These are phyloP conservation scores for Nothocercus julius DNA, from an alignment of 2,113 vertebrate species.

Conservation along the genomic window DNA sequence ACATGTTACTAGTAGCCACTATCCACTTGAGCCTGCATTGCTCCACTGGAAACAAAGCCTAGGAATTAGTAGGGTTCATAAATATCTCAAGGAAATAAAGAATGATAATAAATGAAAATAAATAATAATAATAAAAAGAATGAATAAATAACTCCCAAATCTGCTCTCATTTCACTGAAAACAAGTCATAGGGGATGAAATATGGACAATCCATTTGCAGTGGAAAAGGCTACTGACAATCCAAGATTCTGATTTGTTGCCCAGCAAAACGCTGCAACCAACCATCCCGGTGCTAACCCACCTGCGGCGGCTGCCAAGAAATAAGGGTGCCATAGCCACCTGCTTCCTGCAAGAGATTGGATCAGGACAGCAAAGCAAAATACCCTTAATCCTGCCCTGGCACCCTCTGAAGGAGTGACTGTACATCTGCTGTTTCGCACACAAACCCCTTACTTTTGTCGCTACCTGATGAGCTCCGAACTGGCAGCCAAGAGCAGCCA, in stretches of 20 bases:
- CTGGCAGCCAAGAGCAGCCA: background rate
- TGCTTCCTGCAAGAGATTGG: accelerated
- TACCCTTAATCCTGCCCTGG: background rate
- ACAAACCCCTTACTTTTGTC: background rate
- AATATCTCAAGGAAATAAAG: background rate
- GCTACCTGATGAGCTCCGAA: background rate
- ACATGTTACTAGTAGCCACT: background rate
- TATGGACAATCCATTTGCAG: accelerated
- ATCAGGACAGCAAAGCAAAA: background rate
- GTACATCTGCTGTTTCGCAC: background rate
- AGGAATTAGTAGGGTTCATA: background rate
- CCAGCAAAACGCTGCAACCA: accelerated
- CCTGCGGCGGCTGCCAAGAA: background rate
- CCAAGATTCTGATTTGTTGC: background rate
- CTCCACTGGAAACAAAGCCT: background rate
- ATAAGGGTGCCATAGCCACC: accelerated
- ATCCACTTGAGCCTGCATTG: background rate
- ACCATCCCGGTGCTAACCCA: accelerated
- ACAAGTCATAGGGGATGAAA: background rate
- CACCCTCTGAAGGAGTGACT: background rate
- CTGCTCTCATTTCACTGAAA: background rate
- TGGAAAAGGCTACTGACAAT: background rate
- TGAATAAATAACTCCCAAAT: background rate
- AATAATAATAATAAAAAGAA: background rate
- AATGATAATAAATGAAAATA: background rate